These are phyloP conservation scores for Phrixothrix hirtus DNA, from an alignment of 2,888 invertebrate genomes.

Conservation along the genomic window DNA sequence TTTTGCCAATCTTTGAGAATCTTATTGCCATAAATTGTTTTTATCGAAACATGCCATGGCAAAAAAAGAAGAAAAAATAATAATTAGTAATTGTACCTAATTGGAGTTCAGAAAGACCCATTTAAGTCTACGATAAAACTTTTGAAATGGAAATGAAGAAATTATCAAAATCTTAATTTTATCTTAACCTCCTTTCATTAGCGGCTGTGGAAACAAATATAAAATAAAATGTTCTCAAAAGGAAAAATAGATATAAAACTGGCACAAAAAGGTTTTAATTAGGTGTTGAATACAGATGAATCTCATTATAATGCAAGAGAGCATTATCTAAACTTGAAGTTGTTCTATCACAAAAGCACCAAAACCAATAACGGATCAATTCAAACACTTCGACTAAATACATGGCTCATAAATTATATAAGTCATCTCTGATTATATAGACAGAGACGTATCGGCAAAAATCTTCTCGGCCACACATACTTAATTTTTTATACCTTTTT, in stretches of 20 bases:
- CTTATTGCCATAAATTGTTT: too few species aligned
- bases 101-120: too few species aligned
- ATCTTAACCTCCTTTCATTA: conserved; percentile 26
- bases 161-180: conserved; percentile 26
- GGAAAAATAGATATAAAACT: conserved; percentile 31
- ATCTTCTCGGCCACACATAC: conserved; percentile 10
- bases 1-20: too few species aligned
- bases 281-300: conserved; percentile 36
- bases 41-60: too few species aligned
- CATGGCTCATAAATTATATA: conserved; percentile 34
- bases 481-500: neutral
- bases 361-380: conserved; percentile 33
- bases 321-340: conserved; percentile 35
- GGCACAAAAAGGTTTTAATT: conserved; percentile 35
- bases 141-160: conserved; percentile 21
- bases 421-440: conserved; percentile 22
- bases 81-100: too few species aligned
- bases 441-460: conserved; percentile 16
- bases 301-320: conserved; percentile 34
- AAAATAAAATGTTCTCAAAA: conserved; percentile 24
- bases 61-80: too few species aligned
- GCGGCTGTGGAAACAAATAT: conserved; percentile 23
- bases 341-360: conserved; percentile 33
- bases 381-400: conserved; percentile 30
- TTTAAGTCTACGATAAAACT: too few species aligned